Evolutionary conservation across 1,140 invertebrate species (phyloP).

Genomic region (Apis laboriosa): DNA sequence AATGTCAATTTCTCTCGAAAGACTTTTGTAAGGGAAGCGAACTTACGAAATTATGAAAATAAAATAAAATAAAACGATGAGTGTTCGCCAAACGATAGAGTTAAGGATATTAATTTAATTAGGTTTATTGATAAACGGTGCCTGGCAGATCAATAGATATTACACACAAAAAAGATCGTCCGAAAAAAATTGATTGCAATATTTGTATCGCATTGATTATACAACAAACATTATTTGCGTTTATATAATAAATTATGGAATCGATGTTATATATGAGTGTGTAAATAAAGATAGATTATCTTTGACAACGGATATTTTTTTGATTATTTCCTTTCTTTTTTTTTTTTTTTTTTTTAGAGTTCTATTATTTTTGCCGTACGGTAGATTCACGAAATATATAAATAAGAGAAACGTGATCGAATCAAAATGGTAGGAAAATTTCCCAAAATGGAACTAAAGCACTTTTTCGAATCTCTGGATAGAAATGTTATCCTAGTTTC

Average conservation of each 20-base stretch:
- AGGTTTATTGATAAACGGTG: slow-evolving; percentile 32
- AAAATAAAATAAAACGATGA: neutral
- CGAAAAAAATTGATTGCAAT: slow-evolving; percentile 16
- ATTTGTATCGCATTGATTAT: slow-evolving; percentile 39
- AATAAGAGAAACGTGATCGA: neutral
- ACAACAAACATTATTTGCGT: slow-evolving; percentile 25
- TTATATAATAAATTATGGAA: slow-evolving; percentile 23
- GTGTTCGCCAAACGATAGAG: neutral
- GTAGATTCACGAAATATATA: neutral
- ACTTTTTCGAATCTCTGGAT: neutral
- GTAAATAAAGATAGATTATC: slow-evolving; percentile 50
- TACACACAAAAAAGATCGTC: neutral
- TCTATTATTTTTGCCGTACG: neutral
- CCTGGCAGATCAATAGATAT: slow-evolving; percentile 12
- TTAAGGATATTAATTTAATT: slow-evolving; percentile 19
- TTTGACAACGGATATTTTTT: neutral
- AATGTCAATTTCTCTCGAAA: slow-evolving; percentile 45
- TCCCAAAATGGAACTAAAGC: neutral
- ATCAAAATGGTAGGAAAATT: neutral
- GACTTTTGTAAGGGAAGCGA: slow-evolving; percentile 24
- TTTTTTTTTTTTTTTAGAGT: too few species aligned
- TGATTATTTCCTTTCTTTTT: neutral
- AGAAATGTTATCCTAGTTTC: neutral
- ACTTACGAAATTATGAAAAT: slow-evolving; percentile 7
- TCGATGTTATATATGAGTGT: slow-evolving; percentile 33